Conservation (phyloP, 2,113 vertebrate species). For the Ailurus styani region DNA sequence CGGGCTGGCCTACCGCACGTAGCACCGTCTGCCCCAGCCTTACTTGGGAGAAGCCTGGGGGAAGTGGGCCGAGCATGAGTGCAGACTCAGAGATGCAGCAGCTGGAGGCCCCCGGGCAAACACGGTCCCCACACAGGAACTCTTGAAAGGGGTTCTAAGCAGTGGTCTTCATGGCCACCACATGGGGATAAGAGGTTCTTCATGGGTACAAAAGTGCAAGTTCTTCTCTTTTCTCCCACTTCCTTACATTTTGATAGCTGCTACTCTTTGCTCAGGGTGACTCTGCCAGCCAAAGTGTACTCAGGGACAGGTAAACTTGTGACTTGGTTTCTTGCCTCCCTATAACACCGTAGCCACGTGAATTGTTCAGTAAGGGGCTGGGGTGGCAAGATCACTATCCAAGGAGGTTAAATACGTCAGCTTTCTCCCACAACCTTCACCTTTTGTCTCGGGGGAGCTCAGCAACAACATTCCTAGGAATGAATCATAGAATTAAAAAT, state of each 20-base stretch:
- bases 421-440: background rate
- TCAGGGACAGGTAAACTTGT: background rate
- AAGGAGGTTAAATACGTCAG: background rate
- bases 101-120: background rate
- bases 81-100: background rate
- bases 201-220: no score
- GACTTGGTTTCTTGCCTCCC: background rate
- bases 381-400: background rate
- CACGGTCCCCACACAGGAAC: background rate
- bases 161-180: background rate
- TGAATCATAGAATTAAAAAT: background rate
- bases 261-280: background rate
- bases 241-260: background rate
- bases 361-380: background rate
- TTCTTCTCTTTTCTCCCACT: background rate
- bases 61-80: background rate
- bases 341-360: background rate
- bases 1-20: no score
- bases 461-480: background rate
- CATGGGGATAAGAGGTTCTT: background rate
- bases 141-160: background rate
- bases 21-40: no score
- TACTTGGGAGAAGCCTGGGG: background rate
- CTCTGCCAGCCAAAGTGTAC: background rate
- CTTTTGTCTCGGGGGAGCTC: background rate